A percentile compares a stretch with the other conserved stretches of the same genome.
Conservation (phyloP, 1,140 invertebrate species). For the Tyrophagus putrescentiae region DNA sequence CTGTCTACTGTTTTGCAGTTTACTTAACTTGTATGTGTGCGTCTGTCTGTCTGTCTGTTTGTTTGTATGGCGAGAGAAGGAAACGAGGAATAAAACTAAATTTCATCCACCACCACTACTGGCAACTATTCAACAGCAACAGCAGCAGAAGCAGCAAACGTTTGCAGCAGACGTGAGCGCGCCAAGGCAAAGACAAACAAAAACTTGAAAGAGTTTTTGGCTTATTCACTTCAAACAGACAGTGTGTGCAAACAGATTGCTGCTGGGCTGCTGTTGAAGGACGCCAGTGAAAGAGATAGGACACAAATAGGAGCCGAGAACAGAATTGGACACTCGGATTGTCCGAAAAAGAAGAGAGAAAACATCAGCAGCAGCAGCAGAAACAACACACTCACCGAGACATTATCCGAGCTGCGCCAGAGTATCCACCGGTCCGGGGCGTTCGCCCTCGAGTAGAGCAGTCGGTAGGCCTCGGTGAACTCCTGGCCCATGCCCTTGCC, state of each 20-base stretch:
- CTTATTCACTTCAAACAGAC: not conserved
- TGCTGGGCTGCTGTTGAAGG: not conserved
- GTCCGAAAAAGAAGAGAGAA: no score
- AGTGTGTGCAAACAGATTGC: not conserved
- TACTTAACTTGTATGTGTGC: slow-evolving; percentile 1
- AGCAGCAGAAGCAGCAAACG: no score
- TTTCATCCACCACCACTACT: no score
- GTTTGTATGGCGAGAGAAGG: no score
- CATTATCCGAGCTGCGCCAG: slow-evolving; percentile 5
- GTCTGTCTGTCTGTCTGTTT: not conserved
- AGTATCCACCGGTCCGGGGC: not conserved
- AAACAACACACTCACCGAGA: not conserved
- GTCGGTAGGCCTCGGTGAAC: slow-evolving; percentile 69
- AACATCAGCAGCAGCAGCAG: no score
- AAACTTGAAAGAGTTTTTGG: no score
- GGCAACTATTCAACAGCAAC: no score
- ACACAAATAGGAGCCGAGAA: not conserved
- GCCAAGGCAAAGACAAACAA: no score
- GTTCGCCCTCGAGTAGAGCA: slow-evolving; percentile 53
- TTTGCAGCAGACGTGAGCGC: no score
- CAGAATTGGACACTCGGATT: no score
- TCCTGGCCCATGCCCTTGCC: slow-evolving; percentile 82
- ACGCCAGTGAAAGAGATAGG: not conserved
- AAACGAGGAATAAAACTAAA: no score
- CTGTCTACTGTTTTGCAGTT: slow-evolving; percentile 3